A percentile compares a stretch with the other conserved stretches of the same genome.
phyloP scores from a whole-genome alignment of 1,140 invertebrate species.

The Drosophila gunungcola region DNA sequence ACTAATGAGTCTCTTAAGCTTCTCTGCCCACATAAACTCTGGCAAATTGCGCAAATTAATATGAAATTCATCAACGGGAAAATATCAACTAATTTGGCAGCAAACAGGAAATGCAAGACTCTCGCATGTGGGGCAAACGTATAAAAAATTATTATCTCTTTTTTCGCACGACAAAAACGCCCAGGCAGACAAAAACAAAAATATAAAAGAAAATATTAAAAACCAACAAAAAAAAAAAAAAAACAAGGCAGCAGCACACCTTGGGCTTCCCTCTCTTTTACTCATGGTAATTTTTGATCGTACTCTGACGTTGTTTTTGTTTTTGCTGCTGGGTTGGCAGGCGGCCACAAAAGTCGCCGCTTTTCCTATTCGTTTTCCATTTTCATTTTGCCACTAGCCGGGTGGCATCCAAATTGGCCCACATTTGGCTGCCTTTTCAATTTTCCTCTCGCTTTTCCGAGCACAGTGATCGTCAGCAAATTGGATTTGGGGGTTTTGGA shows the following conservation, averaged over 20 bases:
- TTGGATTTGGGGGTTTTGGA: neutral
- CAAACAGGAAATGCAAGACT: conserved; percentile 73
- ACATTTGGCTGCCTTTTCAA: conserved; percentile 54
- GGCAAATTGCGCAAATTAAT: conserved; percentile 73
- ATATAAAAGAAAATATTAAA: conserved; percentile 1
- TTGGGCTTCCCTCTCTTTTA: conserved; percentile 16
- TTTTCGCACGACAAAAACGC: conserved; percentile 58
- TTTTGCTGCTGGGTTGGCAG: conserved; percentile 55
- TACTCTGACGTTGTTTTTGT: conserved; percentile 24
- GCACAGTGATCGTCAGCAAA: neutral
- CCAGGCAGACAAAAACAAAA: conserved; percentile 11
- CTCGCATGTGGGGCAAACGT: conserved; percentile 56
- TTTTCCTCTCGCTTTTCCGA: conserved; percentile 10
- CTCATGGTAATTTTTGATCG: conserved; percentile 57
- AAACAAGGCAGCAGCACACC: conserved; percentile 43
- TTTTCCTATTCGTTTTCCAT: conserved; percentile 26
- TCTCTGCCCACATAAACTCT: conserved; percentile 7
- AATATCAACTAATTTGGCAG: conserved; percentile 63
- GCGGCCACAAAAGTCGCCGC: conserved; percentile 57
- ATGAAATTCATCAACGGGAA: conserved; percentile 64
- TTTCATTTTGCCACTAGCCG: conserved; percentile 49
- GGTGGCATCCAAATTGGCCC: conserved; percentile 76
- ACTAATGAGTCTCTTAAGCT: conserved; percentile 32
- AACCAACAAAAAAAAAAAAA: neutral
- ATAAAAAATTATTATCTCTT: conserved; percentile 42